Base-by-base conservation (phyloP, 2,888 invertebrate genomes). In the Ischnus inquisitorius region DNA sequence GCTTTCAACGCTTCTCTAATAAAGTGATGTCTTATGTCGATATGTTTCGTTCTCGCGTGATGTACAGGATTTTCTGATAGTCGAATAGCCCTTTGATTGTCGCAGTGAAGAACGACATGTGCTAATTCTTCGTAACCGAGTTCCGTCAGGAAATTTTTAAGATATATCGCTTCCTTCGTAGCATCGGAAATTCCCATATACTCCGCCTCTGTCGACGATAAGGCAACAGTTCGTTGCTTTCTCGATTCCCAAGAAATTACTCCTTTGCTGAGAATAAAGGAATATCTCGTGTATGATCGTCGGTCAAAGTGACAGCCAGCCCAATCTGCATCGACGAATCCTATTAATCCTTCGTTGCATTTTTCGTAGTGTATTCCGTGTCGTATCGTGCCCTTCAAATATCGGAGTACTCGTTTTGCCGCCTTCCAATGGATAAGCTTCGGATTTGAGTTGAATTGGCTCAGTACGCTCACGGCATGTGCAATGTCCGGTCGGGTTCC, bases 391-490 rank as follows among this genome's bases (percentile, higher is more conserved):
- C 78, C 82, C n/a, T 74, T 82, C 14, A 82, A 16, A 54, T 82
- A 82, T 65, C 82, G 46, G 12, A 79, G 67, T 41, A 78, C 78
- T 16, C 78, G 72, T 48, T 78, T 82, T 14, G 68, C 78, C 8
- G 72, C 71, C 19, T 46, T n/a, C 68, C 82, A 82, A 57, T n/a
- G n/a, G n/a, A n/a, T n/a, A n/a, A n/a, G n/a, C 78, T 68, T 72
- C 39, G 57, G n/a, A n/a, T n/a, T 72, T 48, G 22, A 10, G 28
- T 72, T 28, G 41, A 57, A 54, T 57, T 25, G 28, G 25, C 51
- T 25, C 72, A 72, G 62, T 62, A 46, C n/a, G 12, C 60, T n/a
- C n/a, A n/a, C n/a, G n/a, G n/a, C n/a, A n/a, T n/a, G n/a, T n/a
- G n/a, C n/a, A n/a, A n/a, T n/a, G n/a, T n/a, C n/a, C n/a, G n/a